A percentile compares a stretch with the other conserved stretches of the same genome.
These are phyloP conservation scores for Drosophila glabriapex DNA, from an alignment of 2,888 invertebrate species.

Conservation along the genomic window DNA sequence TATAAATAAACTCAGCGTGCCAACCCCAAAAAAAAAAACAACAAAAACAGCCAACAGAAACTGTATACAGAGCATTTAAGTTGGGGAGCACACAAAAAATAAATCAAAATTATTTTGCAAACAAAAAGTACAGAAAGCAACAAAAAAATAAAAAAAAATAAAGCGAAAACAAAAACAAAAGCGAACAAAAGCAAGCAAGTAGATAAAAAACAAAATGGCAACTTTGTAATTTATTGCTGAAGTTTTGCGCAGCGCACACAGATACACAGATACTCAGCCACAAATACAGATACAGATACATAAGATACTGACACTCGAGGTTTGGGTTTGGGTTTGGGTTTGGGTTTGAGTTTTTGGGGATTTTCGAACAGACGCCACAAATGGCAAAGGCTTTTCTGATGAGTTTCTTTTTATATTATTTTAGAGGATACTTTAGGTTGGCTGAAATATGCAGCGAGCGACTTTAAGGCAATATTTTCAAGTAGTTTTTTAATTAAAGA, in stretches of 20 bases:
- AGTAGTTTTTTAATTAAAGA: background rate
- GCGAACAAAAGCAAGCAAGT: conserved; percentile 37
- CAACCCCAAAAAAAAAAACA: conserved; percentile 22
- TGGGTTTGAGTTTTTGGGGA: background rate
- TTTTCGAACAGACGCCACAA: conserved; percentile 32
- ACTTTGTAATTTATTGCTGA: conserved; percentile 81
- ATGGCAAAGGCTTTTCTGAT: conserved; percentile 68
- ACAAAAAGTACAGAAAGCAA: conserved; percentile 65
- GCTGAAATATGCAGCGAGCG: background rate
- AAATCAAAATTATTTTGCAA: conserved; percentile 82
- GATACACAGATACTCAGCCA: conserved; percentile 31
- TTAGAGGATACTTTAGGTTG: background rate
- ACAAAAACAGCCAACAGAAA: background rate
- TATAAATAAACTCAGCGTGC: conserved; percentile 75
- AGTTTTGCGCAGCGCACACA: conserved; percentile 72
- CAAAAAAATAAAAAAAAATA: conserved; percentile 10
- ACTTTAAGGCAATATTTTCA: background rate
- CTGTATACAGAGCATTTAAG: conserved; percentile 32
- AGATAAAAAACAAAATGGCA: conserved; percentile 79
- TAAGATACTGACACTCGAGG: conserved; percentile 9
- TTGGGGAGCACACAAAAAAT: conserved; percentile 59
- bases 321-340: background rate
- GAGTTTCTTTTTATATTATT: conserved; percentile 41
- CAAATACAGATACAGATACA: conserved; percentile 21
- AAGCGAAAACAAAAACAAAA: conserved; percentile 29